A percentile compares a stretch with the other conserved stretches of the same genome.
Conservation (phyloP, 2,888 invertebrate genomes). For the Euclidia mi region DNA sequence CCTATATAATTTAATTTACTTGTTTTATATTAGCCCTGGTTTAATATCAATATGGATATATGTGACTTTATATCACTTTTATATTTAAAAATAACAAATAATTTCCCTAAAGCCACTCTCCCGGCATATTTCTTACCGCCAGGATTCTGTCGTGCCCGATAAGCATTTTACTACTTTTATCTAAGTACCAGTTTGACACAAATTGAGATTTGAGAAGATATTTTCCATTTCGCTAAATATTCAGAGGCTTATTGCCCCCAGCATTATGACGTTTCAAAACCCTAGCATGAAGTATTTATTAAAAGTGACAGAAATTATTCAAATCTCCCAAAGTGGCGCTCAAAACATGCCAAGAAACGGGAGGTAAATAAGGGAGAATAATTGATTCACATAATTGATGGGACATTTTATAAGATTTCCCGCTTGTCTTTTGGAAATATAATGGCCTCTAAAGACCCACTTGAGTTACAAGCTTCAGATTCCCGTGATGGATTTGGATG, state of each 20-base stretch:
- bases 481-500: constrained; percentile 1
- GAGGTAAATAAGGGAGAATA: constrained; percentile 42
- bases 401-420: constrained; percentile 27
- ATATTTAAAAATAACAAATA: too few species aligned
- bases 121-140: too few species aligned
- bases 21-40: too few species aligned
- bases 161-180: too few species aligned
- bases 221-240: background rate
- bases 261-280: constrained; percentile 35
- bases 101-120: too few species aligned
- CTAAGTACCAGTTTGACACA: too few species aligned
- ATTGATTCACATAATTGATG: constrained; percentile 54
- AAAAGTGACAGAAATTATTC: constrained; percentile 53
- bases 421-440: constrained; percentile 39
- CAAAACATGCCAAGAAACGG: constrained; percentile 26
- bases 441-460: constrained; percentile 20
- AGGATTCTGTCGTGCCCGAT: too few species aligned
- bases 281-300: constrained; percentile 25
- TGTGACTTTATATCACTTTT: too few species aligned
- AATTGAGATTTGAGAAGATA: background rate
- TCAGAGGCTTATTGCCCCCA: constrained; percentile 18
- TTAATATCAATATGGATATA: too few species aligned
- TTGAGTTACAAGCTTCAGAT: constrained; percentile 11
- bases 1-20: too few species aligned
- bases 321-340: constrained; percentile 41